Evolutionary conservation across 64 coral and sea anemone genomes (phyloP), one percentile per base, ranked within the genome.

Genomic region (Montipora efflorescens): DNA sequence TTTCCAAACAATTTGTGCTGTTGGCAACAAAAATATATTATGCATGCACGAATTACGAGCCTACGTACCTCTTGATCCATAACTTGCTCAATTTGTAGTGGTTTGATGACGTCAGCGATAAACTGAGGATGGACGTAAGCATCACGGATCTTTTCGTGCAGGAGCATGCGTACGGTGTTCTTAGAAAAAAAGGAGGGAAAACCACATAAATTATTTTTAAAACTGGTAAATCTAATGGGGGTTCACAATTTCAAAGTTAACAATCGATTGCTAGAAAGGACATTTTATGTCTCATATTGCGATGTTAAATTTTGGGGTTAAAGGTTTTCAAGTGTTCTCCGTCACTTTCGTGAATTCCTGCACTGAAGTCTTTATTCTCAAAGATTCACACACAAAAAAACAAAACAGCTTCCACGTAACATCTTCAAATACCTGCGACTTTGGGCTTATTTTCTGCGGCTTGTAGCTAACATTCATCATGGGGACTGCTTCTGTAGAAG

Each of bases 401-500:
- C 1, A 36, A 36, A 36, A 36, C 36, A 36, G 36, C 36, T 57
- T 58, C 2, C 48, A 7, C 1, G 58, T 19, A 19, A 77, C 4
- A 36, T 19, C 58, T n/a, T 3, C 75, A 77, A 8, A 75, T 73
- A 96, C 97, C 89, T 90, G 88, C 81, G 97, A 96, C 73, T 98
- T 98, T 20, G 97, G 97, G 49, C 97, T 98, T 50, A 98, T 98
- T 88, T 98, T 98, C 67, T 98, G 97, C 67, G 97, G 97, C 95
- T 98, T 98, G 67, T 98, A 98, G 80, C 97, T 98, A 18, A 98
- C 89, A 81, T 98, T 98, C 71, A 98, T 74, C 62, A 90, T 16
- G 7, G 97, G 97, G 10, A 98, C 92, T 91, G 96, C 82, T 88
- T 93, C 97, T 98, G 78, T 58, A 19, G 76, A 85, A 48, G 52